These are phyloP conservation scores for Phytoseiulus persimilis DNA, from an alignment of 2,888 invertebrate genomes.

Conservation along the genomic window DNA sequence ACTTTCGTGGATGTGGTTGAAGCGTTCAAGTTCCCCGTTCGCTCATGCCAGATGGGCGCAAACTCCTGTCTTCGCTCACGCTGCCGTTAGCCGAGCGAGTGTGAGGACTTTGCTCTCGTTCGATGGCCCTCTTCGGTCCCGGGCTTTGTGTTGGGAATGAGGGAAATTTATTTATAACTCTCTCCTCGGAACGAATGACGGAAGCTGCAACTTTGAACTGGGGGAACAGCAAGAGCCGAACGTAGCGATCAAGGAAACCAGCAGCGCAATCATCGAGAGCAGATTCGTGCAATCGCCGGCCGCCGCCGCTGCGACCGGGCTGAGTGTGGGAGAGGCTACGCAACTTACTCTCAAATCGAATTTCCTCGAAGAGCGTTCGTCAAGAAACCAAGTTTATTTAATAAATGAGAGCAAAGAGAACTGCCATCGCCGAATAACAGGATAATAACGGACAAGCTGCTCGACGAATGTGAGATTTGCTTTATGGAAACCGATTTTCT, in stretches of 20 bases:
- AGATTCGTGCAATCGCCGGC: background rate
- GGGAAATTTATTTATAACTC: background rate
- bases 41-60: too few species aligned
- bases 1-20: too few species aligned
- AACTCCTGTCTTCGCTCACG: too few species aligned
- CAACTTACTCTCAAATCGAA: background rate
- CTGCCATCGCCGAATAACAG: background rate
- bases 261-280: background rate
- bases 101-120: too few species aligned
- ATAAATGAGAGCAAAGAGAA: background rate
- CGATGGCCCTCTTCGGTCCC: too few species aligned
- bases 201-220: background rate
- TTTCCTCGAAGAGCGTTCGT: background rate
- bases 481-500: background rate
- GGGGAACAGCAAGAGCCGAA: background rate
- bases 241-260: background rate
- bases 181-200: background rate
- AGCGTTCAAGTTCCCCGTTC: too few species aligned
- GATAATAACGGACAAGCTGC: background rate
- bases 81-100: too few species aligned
- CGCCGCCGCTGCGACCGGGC: background rate
- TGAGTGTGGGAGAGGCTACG: background rate
- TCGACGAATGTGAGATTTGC: background rate
- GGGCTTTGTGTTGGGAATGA: background rate
- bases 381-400: background rate